Base-by-base conservation (phyloP, 1,140 invertebrate species). In the Micrasema minimum region DNA sequence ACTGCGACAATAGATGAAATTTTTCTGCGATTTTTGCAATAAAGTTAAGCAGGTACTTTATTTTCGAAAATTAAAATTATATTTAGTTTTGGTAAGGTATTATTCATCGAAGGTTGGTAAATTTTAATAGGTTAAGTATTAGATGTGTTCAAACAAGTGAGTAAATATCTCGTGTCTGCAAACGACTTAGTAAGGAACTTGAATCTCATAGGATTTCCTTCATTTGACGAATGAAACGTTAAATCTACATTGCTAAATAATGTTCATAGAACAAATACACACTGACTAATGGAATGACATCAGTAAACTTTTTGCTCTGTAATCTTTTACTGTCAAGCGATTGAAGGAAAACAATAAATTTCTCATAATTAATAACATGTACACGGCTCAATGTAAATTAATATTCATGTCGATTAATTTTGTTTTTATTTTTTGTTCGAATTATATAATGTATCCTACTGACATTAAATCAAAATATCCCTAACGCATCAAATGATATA, bases 251-350 rank as follows among this genome's bases (percentile, higher is more conserved):
- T 22, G 20, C 50, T 48, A 50, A 66, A 50, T 66, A 48, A 66
- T 50, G 26, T 22, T 45, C 65, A 16, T 53, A 66, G 65, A 66
- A 66, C 65, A 66, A 66, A 66, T 48, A 53, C 38, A 41, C 65
- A 20, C 50, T 66, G 65, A 66, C 50, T 66, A 66, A 66, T 55
- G 64, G 65, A 66, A 23, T 53, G 65, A 65, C 62, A 65, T 65
- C 62, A 65, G 43, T 65, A 31, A 50, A 50, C 62, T 48, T 65
- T 65, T 65, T 65, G 62, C 57, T 62, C 37, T 41, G 57, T 62
- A 62, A 62, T 62, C 18, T 62, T 62, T 62, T 62, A 62, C 57
- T 62, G 57, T 62, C 57, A 62, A 62, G 18, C 20, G 18, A 45
- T 18, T 62, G 57, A 62, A 62, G 57, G 57, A 45, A 62, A 20